Base-by-base conservation (phyloP, 1,140 invertebrate genomes). In the Bilobella aurantiaca region DNA sequence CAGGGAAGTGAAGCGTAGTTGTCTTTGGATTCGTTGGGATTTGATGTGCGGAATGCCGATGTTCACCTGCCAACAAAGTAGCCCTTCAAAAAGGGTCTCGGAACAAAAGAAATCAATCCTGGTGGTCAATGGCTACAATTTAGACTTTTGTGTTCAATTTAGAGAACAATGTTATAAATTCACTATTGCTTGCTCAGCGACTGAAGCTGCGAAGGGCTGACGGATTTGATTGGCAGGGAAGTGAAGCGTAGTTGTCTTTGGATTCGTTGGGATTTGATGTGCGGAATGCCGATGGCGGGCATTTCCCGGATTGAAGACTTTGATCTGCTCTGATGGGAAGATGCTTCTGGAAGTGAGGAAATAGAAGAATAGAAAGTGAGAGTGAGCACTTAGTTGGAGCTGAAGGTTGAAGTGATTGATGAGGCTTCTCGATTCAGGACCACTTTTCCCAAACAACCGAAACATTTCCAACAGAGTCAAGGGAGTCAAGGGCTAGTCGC, bases 341-440 rank as follows among this genome's bases (percentile, higher is more conserved):
- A 53, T 53, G 49, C 5, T 53, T 53, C 31, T 5, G 31, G 28
- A 8, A 30, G 8, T 34, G 28, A 29, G 58, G 21, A 53, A 53
- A 59, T 16, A 59, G 28, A 34, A 59, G 58, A 59, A 29, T 34
- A 23, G 58, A 57, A 21, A 57, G 53, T 14, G n/a, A 28, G 53
- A 59, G 58, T 34, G 58, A 59, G 58, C 58, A 59, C 58, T 59
- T 59, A 59, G 58, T 59, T 59, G 12, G 8, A 59, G 23, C 31
- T 59, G 58, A 59, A 59, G 58, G 29, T 34, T 59, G 23, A 23
- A 59, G 58, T 59, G 58, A 59, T 59, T 59, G 58, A 59, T 59
- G 58, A 59, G 58, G 23, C 23, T 57, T 21, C 14, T 12, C n/a
- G 27, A 23, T 57, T 42, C 34, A 53, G 49, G 49, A 53, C 49